Base-by-base conservation (phyloP, 1,140 invertebrate genomes). In the Apocrypta bakeri region DNA sequence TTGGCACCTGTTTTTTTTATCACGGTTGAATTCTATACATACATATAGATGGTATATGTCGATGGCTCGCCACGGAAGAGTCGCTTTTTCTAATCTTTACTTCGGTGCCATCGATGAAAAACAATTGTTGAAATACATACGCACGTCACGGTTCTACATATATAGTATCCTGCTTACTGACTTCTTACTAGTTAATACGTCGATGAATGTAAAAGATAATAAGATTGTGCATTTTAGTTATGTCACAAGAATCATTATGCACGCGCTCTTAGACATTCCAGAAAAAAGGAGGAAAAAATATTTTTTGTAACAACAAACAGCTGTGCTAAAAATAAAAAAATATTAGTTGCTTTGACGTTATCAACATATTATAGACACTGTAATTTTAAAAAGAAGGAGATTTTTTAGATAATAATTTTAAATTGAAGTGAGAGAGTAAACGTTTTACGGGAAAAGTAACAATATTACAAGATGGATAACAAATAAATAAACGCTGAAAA, bases 241-340 rank as follows among this genome's bases (percentile, higher is more conserved):
- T 75, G 17, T 25, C 6, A 48, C 14, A 17, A 69, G 25, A 17
- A 63, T 82, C 48, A 25, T 76, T 68, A 69, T 78, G 81, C 75
- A 78, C 33, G 56, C 56, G 61, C 68, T 72, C 68, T 42, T 64
- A 77, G 68, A 78, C 81, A 82, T 82, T 82, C 81, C 81, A 78
- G 56, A 73, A 73, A 31, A 69, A 64, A 77, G 11, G 14, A 25
- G 25, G 64, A 68, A n/a, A 37, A 29, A 61, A 82, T 82, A 78
- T 82, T 82, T 82, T 82, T 78, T 37, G 66, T 42, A 73, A 33
- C 29, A 61, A 82, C 9, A n/a, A 82, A 77, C 24, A 21, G 64
- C 9, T 71, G 64, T 64, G 63, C 27, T 73, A 11, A 72, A 82
- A 71, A 77, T 29, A 66, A 29, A 66, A 66, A 25, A 66, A 66